Conservation (phyloP, 2,888 invertebrate species). For the Macaria notata region DNA sequence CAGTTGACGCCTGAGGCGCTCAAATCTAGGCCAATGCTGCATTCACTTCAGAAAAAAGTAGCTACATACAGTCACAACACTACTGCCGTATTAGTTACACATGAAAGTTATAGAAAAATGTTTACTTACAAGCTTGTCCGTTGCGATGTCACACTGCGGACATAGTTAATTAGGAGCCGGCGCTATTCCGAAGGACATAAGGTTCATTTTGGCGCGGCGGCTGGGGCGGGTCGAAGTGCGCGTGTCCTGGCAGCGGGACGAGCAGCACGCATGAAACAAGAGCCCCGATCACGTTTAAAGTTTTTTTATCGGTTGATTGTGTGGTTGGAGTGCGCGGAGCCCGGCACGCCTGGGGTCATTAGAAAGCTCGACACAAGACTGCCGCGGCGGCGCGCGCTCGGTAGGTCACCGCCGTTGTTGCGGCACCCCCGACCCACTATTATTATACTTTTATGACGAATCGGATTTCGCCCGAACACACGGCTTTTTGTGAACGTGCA, state of each 20-base stretch:
- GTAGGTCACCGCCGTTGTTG: conserved; percentile 77
- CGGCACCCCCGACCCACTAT: conserved; percentile 79
- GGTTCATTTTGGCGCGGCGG: conserved; percentile 65
- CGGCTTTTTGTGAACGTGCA: conserved; percentile 59
- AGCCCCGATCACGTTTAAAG: conserved; percentile 55
- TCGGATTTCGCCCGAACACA: conserved; percentile 72
- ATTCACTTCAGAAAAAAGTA: not conserved
- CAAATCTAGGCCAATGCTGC: not conserved
- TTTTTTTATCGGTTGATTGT: conserved; percentile 54
- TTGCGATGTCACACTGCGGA: conserved; percentile 51
- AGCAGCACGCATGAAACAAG: conserved; percentile 60
- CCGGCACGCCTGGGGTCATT: conserved; percentile 79
- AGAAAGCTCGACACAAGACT: conserved; percentile 79
- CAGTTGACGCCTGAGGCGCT: not conserved
- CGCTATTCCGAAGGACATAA: conserved; percentile 63
- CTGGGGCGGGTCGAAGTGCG: conserved; percentile 52
- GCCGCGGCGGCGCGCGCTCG: conserved; percentile 78
- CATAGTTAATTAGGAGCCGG: conserved; percentile 63
- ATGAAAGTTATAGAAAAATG: conserved; percentile 47
- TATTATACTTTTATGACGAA: conserved; percentile 82
- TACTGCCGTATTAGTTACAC: conserved; percentile 18
- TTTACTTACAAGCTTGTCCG: conserved; percentile 56
- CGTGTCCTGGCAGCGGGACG: conserved; percentile 55
- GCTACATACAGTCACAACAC: not conserved
- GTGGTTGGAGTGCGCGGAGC: conserved; percentile 63